A percentile compares a stretch with the other conserved stretches of the same genome.
phyloP scores from a whole-genome alignment of 2,888 invertebrate species.

The Pogonocherus hispidulus region DNA sequence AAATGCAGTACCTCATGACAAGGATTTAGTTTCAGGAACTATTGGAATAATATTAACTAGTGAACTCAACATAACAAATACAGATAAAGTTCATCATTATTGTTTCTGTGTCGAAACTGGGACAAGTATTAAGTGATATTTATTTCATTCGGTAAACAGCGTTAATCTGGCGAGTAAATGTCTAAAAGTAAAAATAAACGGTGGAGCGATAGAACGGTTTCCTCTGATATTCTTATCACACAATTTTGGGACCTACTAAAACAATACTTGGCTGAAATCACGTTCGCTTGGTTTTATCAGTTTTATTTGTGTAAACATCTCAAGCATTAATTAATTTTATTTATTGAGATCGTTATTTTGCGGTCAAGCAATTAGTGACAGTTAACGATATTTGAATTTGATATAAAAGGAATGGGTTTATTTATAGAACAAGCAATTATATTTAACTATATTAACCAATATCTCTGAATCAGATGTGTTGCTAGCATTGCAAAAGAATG shows the following conservation, averaged over 20 bases:
- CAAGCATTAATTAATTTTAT: not conserved
- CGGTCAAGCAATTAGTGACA: not conserved
- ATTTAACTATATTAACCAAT: too few species aligned
- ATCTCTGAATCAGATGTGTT: too few species aligned
- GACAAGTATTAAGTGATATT: slow-evolving; percentile 22
- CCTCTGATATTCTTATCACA: slow-evolving; percentile 23
- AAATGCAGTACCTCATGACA: too few species aligned
- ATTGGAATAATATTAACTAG: too few species aligned
- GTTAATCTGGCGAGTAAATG: slow-evolving; percentile 12
- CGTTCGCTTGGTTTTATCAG: slow-evolving; percentile 23
- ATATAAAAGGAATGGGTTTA: not conserved
- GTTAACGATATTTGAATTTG: not conserved
- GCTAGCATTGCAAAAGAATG: too few species aligned
- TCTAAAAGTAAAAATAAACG: slow-evolving; percentile 21
- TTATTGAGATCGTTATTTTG: not conserved
- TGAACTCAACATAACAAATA: too few species aligned
- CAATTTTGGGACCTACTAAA: slow-evolving; percentile 5
- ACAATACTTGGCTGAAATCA: slow-evolving; percentile 18
- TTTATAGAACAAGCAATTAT: not conserved
- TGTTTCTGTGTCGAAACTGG: slow-evolving; percentile 23
- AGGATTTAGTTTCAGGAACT: too few species aligned
- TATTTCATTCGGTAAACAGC: slow-evolving; percentile 29
- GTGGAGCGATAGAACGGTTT: slow-evolving; percentile 8
- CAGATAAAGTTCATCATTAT: slow-evolving; percentile 18
- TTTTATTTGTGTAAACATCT: not conserved